Base-by-base conservation (phyloP, 2,113 vertebrate genomes). In the Alaudala cheleensis region DNA sequence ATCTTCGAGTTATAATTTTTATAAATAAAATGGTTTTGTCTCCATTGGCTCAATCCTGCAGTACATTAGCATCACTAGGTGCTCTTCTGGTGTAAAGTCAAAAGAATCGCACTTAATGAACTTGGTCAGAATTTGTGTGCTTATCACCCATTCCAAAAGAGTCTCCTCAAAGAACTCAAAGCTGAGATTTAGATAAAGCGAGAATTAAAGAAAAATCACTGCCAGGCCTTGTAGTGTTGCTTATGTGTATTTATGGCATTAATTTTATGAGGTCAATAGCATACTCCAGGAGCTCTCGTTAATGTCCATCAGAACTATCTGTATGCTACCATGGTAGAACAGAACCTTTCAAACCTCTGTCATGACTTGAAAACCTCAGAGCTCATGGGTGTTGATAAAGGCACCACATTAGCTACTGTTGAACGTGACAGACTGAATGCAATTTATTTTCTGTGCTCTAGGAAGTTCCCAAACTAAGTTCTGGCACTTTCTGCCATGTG, bases 401-500 rank as follows among this genome's bases (percentile, higher is more conserved):
- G 93, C 79, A 78, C n/a, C 74, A 64, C 73, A 64, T 70, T 62
- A 95, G 81, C 58, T 88, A 67, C 49, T 76, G 53, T 57, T 84
- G 33, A 90, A 96, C 60, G 83, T 42, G 87, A 93, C 65, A 78
- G 60, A 81, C 70, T 70, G 79, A 97, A 93, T 74, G 29, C 94
- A 95, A 66, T 67, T 56, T 57, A 91, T 87, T 92, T 73, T 86
- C 72, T 71, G 67, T 93, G 87, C 72, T 87, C 86, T 56, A 83
- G 81, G 86, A 97, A 97, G 96, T 95, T 92, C 57, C 65, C 62
- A 44, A 33, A 95, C 72, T 84, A 92, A 96, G 78, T 93, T 94
- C 54, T 88, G 80, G 90, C 93, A 84, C 85, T 97, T 72, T 91
- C 61, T 33, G 60, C 84, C 81, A 57, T 37, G 69, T 21, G 39